These are phyloP conservation scores for Digitonthophagus gazella DNA, from an alignment of 2,888 invertebrate species.

Conservation along the genomic window DNA sequence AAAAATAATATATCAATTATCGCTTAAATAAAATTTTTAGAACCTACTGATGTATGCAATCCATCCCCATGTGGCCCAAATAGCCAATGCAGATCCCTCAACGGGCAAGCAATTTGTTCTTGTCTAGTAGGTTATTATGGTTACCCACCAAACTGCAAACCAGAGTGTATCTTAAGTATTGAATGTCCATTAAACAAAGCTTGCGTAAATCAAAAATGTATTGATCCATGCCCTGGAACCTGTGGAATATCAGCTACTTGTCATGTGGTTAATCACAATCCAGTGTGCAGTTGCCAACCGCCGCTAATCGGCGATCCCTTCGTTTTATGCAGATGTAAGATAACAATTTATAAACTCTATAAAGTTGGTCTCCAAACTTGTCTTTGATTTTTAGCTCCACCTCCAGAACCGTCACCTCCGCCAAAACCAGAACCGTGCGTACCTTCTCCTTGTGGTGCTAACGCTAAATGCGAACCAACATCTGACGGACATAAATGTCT, in stretches of 20 bases:
- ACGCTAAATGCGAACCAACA: constrained; percentile 58
- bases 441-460: constrained; percentile 68
- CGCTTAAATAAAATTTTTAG: too few relatives aligned
- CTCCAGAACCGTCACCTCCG: constrained; percentile 27
- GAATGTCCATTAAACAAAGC: constrained; percentile 67
- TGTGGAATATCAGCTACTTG: constrained; percentile 59
- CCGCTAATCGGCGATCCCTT: constrained; percentile 62
- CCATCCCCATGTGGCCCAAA: constrained; percentile 79
- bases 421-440: constrained; percentile 59
- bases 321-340: constrained; percentile 33
- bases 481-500: constrained; percentile 62
- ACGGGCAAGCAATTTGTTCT: constrained; percentile 65
- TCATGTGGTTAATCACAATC: constrained; percentile 60
- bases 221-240: constrained; percentile 72
- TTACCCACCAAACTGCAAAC: constrained; percentile 70
- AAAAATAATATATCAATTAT: too few relatives aligned
- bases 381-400: constrained; percentile 7
- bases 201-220: constrained; percentile 70
- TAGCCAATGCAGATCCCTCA: constrained; percentile 65
- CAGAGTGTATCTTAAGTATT: constrained; percentile 68
- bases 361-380: constrained; percentile 9
- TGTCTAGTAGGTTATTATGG: constrained; percentile 70
- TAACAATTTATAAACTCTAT: background rate
- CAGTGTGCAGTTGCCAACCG: constrained; percentile 59
- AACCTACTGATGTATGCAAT: constrained; percentile 62